Conservation (phyloP, 2,113 vertebrate species). For the Delphinus delphis region DNA sequence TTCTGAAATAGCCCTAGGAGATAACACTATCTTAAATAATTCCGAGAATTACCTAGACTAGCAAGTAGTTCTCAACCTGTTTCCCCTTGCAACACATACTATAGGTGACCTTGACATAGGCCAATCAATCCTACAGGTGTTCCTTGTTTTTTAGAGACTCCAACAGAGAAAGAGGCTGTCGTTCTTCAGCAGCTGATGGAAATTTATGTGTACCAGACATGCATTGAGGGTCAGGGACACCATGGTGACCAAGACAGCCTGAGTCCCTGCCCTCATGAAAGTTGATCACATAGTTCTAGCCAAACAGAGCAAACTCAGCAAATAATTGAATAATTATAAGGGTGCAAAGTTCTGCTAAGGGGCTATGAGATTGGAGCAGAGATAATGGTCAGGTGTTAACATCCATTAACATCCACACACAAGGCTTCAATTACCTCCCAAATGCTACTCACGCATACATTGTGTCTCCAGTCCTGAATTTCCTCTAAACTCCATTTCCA, state of each 20-base stretch:
- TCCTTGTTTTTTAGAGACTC: not conserved
- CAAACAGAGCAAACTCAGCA: not conserved
- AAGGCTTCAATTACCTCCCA: not conserved
- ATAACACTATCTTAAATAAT: not conserved
- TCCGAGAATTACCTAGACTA: not conserved
- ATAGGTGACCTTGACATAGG: not conserved
- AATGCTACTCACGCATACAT: not conserved
- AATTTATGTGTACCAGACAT: not conserved
- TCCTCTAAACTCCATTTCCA: not conserved
- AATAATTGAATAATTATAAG: conserved; percentile 24
- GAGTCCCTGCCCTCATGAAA: not conserved
- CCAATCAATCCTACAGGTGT: not conserved
- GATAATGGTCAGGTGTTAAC: not conserved
- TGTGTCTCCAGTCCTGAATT: not conserved
- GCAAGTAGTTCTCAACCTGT: not conserved
- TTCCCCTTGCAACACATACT: not conserved
- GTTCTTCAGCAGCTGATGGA: not conserved
- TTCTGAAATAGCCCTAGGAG: not conserved
- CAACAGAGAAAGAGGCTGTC: not conserved
- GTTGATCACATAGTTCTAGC: not conserved
- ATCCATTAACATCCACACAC: not conserved
- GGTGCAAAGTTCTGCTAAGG: not conserved
- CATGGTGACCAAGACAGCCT: not conserved
- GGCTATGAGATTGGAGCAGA: not conserved
- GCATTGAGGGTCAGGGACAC: not conserved